A percentile compares a stretch with the other conserved stretches of the same genome.
Evolutionary conservation across 2,888 invertebrate species (phyloP).

Genomic region (Thera britannica): DNA sequence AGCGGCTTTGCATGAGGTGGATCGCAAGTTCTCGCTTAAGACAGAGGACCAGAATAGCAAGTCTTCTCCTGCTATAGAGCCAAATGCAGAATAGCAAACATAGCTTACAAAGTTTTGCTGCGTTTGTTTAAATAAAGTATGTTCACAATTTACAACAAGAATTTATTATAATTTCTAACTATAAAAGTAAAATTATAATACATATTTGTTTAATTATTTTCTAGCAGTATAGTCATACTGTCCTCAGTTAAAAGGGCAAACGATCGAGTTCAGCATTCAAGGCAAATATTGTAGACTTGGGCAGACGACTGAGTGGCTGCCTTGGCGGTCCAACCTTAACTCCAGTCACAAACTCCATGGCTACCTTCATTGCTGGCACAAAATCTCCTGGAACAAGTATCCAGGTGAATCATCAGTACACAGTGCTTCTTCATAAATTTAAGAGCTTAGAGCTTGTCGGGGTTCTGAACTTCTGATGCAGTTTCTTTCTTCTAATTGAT

Average conservation of each 20-base stretch:
- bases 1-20: not conserved
- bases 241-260: not conserved
- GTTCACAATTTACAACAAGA: too few species aligned
- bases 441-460: too few species aligned
- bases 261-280: slow-evolving; percentile 50
- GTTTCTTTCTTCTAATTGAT: too few species aligned
- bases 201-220: not conserved
- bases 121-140: too few species aligned
- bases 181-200: too few species aligned
- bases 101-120: not conserved
- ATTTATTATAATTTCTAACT: too few species aligned
- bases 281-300: slow-evolving; percentile 47
- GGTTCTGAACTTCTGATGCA: too few species aligned
- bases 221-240: not conserved
- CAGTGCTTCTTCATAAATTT: too few species aligned
- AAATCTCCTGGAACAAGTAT: slow-evolving; percentile 78
- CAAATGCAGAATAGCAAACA: not conserved
- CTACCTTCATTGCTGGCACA: slow-evolving; percentile 87
- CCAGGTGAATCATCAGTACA: not conserved
- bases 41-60: not conserved
- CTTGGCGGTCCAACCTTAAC: slow-evolving; percentile 85
- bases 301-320: slow-evolving; percentile 75
- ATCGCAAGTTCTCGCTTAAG: slow-evolving; percentile 7
- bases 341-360: slow-evolving; percentile 85
- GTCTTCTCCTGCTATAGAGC: too few species aligned